Evolutionary conservation across 2,113 vertebrate species (phyloP).

Genomic region (Siphamia tubifer): DNA sequence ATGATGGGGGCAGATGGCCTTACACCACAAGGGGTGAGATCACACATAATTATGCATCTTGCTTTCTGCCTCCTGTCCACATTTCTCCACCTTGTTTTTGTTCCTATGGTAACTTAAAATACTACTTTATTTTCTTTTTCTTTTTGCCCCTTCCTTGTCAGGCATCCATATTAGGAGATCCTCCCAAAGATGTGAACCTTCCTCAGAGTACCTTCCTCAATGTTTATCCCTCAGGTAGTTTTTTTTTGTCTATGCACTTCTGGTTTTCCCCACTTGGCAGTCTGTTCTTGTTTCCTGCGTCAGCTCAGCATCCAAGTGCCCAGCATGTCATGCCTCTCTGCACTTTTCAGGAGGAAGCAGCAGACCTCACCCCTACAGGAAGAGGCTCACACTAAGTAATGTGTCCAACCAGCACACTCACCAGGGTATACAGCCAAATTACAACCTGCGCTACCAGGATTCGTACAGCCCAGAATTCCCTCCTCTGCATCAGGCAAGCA

Average conservation of each 20-base stretch:
- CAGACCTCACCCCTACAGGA: conserved; percentile 82
- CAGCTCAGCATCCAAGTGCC: background rate
- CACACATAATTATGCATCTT: background rate
- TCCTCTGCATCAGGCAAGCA: conserved; percentile 66
- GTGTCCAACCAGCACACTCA: conserved; percentile 71
- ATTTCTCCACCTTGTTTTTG: background rate
- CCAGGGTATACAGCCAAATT: conserved; percentile 66
- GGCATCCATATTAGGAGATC: conserved; percentile 86
- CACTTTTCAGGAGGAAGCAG: conserved; percentile 59
- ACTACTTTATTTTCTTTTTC: background rate
- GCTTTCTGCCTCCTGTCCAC: background rate
- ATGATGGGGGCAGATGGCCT: conserved; percentile 78
- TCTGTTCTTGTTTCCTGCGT: background rate
- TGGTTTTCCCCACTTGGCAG: background rate
- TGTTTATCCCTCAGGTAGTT: conserved; percentile 76
- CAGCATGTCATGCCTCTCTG: background rate
- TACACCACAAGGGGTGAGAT: conserved; percentile 80
- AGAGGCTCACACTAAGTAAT: conserved; percentile 77
- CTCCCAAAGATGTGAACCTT: conserved; percentile 83
- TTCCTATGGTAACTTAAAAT: background rate
- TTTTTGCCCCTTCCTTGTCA: conserved; percentile 48
- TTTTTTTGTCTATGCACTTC: background rate
- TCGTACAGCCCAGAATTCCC: conserved; percentile 77
- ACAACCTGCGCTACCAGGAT: conserved; percentile 79
- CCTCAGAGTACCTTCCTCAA: conserved; percentile 83